phyloP scores from a whole-genome alignment of 2,888 invertebrate genomes.

The Apomyelois bistriatella region DNA sequence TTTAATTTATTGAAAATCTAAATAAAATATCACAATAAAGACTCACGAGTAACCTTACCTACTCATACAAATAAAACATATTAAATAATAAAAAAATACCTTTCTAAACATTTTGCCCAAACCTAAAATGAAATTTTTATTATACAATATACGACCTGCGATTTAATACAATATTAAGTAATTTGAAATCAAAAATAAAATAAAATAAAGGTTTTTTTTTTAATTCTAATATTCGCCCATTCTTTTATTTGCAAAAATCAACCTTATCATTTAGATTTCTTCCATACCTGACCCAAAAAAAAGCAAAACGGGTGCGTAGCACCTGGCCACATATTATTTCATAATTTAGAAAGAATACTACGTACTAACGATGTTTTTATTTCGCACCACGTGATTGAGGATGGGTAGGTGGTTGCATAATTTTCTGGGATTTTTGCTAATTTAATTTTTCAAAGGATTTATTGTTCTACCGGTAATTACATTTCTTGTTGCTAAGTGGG shows the following conservation, averaged over 20 bases:
- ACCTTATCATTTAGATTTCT: neutral
- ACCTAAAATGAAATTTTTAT: too few species aligned
- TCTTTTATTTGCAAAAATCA: neutral
- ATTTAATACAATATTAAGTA: too few species aligned
- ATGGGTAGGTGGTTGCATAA: neutral
- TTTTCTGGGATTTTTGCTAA: slow-evolving; percentile 4
- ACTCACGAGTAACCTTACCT: too few species aligned
- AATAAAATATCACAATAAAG: too few species aligned
- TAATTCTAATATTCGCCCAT: neutral
- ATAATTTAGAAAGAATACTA: slow-evolving; percentile 47
- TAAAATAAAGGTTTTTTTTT: too few species aligned
- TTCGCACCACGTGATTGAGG: slow-evolving; percentile 21
- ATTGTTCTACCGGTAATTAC: neutral
- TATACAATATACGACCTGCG: too few species aligned
- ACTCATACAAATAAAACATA: too few species aligned
- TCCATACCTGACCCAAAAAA: slow-evolving; percentile 2
- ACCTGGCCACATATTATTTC: slow-evolving; percentile 55
- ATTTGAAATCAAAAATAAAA: too few species aligned
- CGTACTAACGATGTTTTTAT: slow-evolving; percentile 48
- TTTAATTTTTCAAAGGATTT: neutral
- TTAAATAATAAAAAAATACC: too few species aligned
- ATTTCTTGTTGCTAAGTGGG: neutral
- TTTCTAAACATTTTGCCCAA: too few species aligned
- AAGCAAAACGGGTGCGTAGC: slow-evolving; percentile 18
- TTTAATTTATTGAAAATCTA: too few species aligned